Base-by-base conservation (phyloP, 1,140 invertebrate species). In the Brachionus manjavacas region DNA sequence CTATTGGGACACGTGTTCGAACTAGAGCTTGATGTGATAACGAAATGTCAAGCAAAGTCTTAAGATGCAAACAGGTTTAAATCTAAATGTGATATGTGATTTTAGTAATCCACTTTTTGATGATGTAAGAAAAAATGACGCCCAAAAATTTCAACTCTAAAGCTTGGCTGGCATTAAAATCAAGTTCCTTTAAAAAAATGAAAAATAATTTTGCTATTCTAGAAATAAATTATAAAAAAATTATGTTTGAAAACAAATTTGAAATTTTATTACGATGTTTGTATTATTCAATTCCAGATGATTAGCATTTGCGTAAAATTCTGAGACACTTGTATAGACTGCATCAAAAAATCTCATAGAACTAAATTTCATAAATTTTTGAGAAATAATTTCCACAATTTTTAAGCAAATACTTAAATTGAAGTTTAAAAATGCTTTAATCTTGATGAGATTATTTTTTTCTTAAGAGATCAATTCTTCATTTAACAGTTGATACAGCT, bases 181-280 rank as follows among this genome's bases (percentile, higher is more conserved):
- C 52, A 60, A 60, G 16, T 60, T 60, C n/a, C 16, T 60, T 43
- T 14, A 46, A 60, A 60, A 60, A 60, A 60, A 20, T 20, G 16
- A 60, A 46, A 46, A 60, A 60, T 60, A 20, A 60, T 60, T 60
- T 60, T 60, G 6, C 52, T 55, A 16, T 55, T 60, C 52, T 25
- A 9, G 52, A 60, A 60, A 60, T 60, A 60, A 60, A 60, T 60
- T 60, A 60, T 60, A 60, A 60, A 60, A 60, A 60, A 60, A 60
- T 60, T 60, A 60, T 60, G 52, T 23, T 60, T 60, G 52, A 20
- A 60, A 20, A 20, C 16, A 60, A 60, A 60, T 60, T 60, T 60
- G 52, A 60, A 60, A 12, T 60, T 60, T 60, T 60, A 60, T 60
- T 60, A 60, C 52, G 52, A n/a, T 60, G 52, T 60, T 60, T 60